Percentiles rank a stretch among this genome's conserved stretches.
Evolutionary conservation across 2,797 vertebrate species (phyloP).

Genomic region (Sparus aurata): DNA sequence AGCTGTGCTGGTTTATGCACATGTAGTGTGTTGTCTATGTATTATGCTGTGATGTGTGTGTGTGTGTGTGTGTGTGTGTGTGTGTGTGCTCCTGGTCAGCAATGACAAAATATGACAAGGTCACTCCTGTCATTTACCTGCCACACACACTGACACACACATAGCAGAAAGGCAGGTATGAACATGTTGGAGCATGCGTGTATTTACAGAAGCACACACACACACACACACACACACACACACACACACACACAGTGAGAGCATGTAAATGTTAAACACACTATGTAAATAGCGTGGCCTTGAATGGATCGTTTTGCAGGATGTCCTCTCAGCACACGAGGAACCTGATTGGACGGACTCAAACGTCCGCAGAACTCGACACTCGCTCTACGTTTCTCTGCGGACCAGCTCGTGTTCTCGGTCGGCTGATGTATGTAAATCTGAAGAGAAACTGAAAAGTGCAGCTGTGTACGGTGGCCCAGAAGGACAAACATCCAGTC

Average conservation of each 20-base stretch:
- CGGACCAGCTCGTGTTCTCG: neutral
- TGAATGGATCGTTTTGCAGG: neutral
- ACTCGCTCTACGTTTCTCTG: neutral
- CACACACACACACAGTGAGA: slow-evolving; percentile 10
- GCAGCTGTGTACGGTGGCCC: slow-evolving; percentile 11
- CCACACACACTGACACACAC: slow-evolving; percentile 3
- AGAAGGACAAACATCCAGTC: neutral
- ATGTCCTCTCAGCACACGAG: neutral
- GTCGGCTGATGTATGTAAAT: slow-evolving; percentile 7
- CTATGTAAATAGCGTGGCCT: slow-evolving; percentile 2
- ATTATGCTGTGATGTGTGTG: too few relatives aligned
- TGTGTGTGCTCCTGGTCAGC: slow-evolving; percentile 11
- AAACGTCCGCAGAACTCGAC: neutral
- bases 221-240: slow-evolving; percentile 13
- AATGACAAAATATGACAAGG: slow-evolving; percentile 48
- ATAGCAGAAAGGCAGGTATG: neutral
- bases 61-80: neutral
- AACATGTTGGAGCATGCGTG: neutral
- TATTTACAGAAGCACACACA: neutral
- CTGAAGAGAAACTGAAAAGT: neutral
- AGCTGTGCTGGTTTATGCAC: neutral
- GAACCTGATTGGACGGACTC: slow-evolving; percentile 12
- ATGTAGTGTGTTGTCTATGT: neutral
- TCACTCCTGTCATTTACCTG: slow-evolving; percentile 37
- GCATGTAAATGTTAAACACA: slow-evolving; percentile 36